These are phyloP conservation scores for Drosophila neotestacea DNA, from an alignment of 2,888 invertebrate species.

Conservation along the genomic window DNA sequence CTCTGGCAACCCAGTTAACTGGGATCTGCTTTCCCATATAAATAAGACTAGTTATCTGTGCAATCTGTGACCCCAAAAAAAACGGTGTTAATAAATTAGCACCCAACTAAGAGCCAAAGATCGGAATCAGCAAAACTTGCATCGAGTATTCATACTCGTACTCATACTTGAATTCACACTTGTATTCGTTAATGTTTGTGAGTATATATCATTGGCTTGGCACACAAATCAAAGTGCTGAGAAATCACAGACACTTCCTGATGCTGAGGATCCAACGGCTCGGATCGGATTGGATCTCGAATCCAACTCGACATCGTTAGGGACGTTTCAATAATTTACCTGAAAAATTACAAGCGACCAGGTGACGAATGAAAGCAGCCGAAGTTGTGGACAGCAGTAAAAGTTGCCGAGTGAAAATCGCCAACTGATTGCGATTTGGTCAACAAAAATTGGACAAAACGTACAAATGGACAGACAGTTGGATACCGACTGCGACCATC, in stretches of 20 bases:
- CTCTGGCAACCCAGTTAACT: background rate
- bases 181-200: constrained; percentile 4
- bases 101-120: constrained; percentile 41
- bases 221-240: constrained; percentile 62
- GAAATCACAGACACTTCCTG: constrained; percentile 51
- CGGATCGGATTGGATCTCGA: constrained; percentile 17
- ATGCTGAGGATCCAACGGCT: constrained; percentile 39
- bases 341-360: constrained; percentile 59
- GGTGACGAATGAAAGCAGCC: constrained; percentile 78
- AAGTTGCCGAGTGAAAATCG: constrained; percentile 76
- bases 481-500: constrained; percentile 34
- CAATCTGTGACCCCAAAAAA: constrained; percentile 22
- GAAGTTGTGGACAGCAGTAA: constrained; percentile 67
- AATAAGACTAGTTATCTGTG: constrained; percentile 24
- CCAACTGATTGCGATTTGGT: constrained; percentile 72
- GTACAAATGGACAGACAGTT: constrained; percentile 10
- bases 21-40: constrained; percentile 24
- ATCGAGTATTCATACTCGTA: constrained; percentile 10
- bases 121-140: constrained; percentile 42
- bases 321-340: constrained; percentile 69
- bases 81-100: constrained; percentile 58
- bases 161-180: constrained; percentile 18
- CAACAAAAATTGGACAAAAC: constrained; percentile 27
- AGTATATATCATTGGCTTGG: constrained; percentile 50
- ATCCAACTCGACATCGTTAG: constrained; percentile 42